Conservation (phyloP, 2,888 invertebrate genomes). For the Idaea dimidiata region DNA sequence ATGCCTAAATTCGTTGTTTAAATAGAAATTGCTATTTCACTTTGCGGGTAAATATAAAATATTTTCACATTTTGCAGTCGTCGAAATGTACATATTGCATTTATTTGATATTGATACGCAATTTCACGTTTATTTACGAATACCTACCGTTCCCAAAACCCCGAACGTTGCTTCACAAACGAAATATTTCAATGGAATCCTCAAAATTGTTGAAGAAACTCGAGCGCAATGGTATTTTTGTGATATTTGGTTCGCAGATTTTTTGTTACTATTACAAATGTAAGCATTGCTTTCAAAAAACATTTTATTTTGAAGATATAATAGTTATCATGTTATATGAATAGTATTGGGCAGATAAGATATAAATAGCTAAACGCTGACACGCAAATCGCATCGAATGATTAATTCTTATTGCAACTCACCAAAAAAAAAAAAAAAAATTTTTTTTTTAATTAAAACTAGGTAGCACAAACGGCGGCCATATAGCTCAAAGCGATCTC, state of each 20-base stretch:
- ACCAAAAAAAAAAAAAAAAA: too few species aligned
- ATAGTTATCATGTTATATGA: too few species aligned
- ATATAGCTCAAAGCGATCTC: too few species aligned
- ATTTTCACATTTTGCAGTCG: conserved; percentile 6
- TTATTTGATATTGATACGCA: neutral
- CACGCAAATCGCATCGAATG: too few species aligned
- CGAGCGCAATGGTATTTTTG: conserved; percentile 7
- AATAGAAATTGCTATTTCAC: neutral
- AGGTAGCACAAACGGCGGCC: too few species aligned
- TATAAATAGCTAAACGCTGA: too few species aligned
- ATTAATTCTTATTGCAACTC: too few species aligned
- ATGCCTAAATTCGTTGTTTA: too few species aligned
- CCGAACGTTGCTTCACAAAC: conserved; percentile 18
- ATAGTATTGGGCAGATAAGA: too few species aligned
- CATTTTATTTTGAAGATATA: too few species aligned
- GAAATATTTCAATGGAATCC: conserved; percentile 21
- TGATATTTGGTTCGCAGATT: conserved; percentile 7
- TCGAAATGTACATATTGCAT: conserved; percentile 2
- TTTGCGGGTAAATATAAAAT: neutral
- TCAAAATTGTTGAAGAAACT: conserved; percentile 8
- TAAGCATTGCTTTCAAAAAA: conserved; percentile 3
- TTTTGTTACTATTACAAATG: conserved; percentile 3
- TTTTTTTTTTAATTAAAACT: too few species aligned
- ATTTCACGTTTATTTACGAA: conserved; percentile 1
- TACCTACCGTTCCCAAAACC: neutral